Percentiles rank a stretch among this genome's conserved stretches.
These are phyloP conservation scores for Linyphia triangularis DNA, from an alignment of 2,888 invertebrate species.

Conservation along the genomic window DNA sequence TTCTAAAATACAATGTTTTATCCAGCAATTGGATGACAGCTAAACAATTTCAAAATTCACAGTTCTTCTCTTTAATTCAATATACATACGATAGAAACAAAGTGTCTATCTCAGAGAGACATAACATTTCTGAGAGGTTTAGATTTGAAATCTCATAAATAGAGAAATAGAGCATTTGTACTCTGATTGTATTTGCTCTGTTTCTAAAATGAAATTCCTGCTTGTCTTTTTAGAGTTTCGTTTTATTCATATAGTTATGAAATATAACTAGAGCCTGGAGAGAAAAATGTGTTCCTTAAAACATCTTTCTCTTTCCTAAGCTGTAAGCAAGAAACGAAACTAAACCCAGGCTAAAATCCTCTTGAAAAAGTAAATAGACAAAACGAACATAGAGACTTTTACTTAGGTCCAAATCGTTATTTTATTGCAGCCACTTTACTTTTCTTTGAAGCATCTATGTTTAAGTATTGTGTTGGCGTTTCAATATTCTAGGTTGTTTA, in stretches of 20 bases:
- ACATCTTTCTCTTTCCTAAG: constrained; percentile 33
- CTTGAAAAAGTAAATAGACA: neutral
- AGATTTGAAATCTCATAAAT: neutral
- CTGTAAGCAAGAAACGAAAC: neutral
- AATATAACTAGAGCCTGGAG: neutral
- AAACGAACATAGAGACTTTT: constrained; percentile 23
- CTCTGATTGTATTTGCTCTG: constrained; percentile 8
- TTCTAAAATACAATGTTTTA: no score
- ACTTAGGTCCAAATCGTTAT: constrained; percentile 41
- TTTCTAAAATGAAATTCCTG: constrained; percentile 9
- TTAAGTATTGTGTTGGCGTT: constrained; percentile 2
- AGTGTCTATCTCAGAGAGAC: no score
- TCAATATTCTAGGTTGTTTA: constrained; percentile 32
- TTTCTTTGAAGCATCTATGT: constrained; percentile 36
- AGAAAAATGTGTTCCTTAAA: constrained; percentile 11
- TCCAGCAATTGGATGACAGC: no score
- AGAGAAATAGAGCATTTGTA: neutral
- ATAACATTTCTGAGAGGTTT: neutral
- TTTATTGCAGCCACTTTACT: constrained; percentile 49
- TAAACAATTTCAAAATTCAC: neutral
- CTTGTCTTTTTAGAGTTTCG: neutral
- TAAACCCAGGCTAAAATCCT: neutral
- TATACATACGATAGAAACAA: no score
- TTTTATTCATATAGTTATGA: constrained; percentile 20
- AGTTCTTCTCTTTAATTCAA: neutral